These are phyloP conservation scores for Enteromius thamalakanensis DNA, from an alignment of 2,797 vertebrate species.

Conservation along the genomic window DNA sequence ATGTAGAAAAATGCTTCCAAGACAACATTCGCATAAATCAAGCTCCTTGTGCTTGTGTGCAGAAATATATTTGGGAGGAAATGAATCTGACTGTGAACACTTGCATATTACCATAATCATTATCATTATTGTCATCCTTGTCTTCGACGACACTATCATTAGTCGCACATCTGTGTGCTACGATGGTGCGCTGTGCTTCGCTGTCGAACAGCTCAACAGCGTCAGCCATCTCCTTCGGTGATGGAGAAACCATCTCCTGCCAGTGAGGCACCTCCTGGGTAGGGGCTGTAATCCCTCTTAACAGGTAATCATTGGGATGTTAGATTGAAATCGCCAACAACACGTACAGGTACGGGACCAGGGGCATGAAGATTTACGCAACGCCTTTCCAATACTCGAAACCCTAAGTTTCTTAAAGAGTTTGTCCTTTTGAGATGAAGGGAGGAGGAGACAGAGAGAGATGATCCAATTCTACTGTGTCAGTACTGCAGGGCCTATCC, in stretches of 20 bases:
- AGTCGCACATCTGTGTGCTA: conserved; percentile 58
- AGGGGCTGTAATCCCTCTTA: conserved; percentile 57
- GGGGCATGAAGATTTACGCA: conserved; percentile 9
- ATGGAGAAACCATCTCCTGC: conserved; percentile 1
- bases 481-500: conserved; percentile 38
- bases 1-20: conserved; percentile 20
- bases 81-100: conserved; percentile 58
- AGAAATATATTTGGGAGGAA: conserved; percentile 53
- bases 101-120: conserved; percentile 61
- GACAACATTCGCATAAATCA: conserved; percentile 50
- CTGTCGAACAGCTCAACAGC: conserved; percentile 53
- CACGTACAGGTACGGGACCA: not conserved
- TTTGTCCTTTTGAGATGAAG: conserved; percentile 31
- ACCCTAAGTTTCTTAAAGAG: conserved; percentile 39
- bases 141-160: conserved; percentile 57
- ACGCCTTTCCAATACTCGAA: conserved; percentile 21
- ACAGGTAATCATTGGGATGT: conserved; percentile 59
- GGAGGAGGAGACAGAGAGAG: conserved; percentile 29
- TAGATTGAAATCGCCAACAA: conserved; percentile 55
- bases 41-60: conserved; percentile 43
- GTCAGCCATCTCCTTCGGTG: conserved; percentile 29
- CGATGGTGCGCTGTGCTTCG: conserved; percentile 18
- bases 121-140: conserved; percentile 61
- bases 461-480: conserved; percentile 52
- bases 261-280: conserved; percentile 40